Evolutionary conservation across 2,888 invertebrate species (phyloP).

Genomic region (Herminia tarsipennalis): DNA sequence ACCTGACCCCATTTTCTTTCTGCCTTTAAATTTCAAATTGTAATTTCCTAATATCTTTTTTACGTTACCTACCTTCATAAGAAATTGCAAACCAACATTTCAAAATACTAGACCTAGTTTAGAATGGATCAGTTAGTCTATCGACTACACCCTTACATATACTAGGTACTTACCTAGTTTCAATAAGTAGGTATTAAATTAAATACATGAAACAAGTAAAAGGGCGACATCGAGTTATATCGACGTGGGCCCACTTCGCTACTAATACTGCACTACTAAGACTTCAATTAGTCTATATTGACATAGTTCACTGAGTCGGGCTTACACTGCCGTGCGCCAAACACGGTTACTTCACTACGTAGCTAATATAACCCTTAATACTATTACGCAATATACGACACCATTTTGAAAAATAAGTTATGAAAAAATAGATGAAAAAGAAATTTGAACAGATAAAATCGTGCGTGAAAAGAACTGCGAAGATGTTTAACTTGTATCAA

Average conservation of each 20-base stretch:
- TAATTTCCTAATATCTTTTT: too few species aligned
- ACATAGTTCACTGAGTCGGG: slow-evolving; percentile 64
- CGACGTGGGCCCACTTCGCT: slow-evolving; percentile 50
- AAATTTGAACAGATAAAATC: slow-evolving; percentile 50
- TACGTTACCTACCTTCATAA: too few species aligned
- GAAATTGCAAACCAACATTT: too few species aligned
- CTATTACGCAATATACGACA: too few species aligned
- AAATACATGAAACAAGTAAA: slow-evolving; percentile 54
- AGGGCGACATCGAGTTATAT: slow-evolving; percentile 47
- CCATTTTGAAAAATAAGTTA: background rate
- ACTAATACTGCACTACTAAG: slow-evolving; percentile 67
- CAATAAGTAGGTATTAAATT: slow-evolving; percentile 58
- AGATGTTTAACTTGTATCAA: slow-evolving; percentile 92
- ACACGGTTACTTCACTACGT: slow-evolving; percentile 22
- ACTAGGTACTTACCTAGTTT: too few species aligned
- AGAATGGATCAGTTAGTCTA: too few species aligned
- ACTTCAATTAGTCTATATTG: slow-evolving; percentile 77
- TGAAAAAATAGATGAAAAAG: slow-evolving; percentile 50
- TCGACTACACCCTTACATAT: too few species aligned
- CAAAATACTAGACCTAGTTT: too few species aligned
- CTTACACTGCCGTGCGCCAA: slow-evolving; percentile 44
- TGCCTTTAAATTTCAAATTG: too few species aligned
- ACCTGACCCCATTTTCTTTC: too few species aligned
- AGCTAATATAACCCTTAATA: too few species aligned
- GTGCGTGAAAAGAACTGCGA: slow-evolving; percentile 52